A percentile compares a stretch with the other conserved stretches of the same genome.
Conservation (phyloP, 2,113 vertebrate species). For the Arothron firmamentum region DNA sequence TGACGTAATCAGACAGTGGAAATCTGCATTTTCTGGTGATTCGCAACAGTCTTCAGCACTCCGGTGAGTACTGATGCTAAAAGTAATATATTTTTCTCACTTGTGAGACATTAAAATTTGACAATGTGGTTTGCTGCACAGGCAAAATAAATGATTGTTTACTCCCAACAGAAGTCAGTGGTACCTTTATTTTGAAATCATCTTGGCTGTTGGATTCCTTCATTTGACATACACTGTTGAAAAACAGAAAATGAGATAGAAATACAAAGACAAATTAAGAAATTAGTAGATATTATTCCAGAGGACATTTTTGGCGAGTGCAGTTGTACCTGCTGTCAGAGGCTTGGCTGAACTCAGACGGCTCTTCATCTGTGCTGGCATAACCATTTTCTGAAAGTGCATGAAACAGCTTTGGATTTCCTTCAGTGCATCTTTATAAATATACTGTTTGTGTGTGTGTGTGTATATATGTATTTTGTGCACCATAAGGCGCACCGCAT, state of each 20-base stretch:
- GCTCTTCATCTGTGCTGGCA: slow-evolving; percentile 90
- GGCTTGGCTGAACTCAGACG: slow-evolving; percentile 88
- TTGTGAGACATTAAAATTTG: background rate
- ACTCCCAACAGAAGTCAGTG: background rate
- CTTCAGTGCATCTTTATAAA: background rate
- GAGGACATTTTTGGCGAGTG: background rate
- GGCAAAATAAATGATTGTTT: background rate
- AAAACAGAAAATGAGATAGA: slow-evolving; percentile 2
- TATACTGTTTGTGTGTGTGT: too few relatives aligned
- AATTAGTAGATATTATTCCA: background rate
- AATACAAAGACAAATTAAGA: background rate
- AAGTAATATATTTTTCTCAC: background rate
- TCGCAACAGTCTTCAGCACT: background rate
- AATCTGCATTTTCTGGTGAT: too few relatives aligned
- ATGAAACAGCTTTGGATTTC: background rate
- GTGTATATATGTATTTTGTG: too few relatives aligned
- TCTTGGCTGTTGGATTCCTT: slow-evolving; percentile 95
- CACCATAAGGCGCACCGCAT: too few relatives aligned
- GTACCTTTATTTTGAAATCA: slow-evolving; percentile 92
- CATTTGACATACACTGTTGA: slow-evolving; percentile 82
- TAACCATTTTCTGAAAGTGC: slow-evolving; percentile 86
- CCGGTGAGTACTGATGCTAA: background rate
- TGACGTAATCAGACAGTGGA: background rate
- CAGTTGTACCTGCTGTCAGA: slow-evolving; percentile 87
- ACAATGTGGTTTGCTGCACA: background rate